Conservation (phyloP, 2,113 vertebrate species). For the Turnix velox region DNA sequence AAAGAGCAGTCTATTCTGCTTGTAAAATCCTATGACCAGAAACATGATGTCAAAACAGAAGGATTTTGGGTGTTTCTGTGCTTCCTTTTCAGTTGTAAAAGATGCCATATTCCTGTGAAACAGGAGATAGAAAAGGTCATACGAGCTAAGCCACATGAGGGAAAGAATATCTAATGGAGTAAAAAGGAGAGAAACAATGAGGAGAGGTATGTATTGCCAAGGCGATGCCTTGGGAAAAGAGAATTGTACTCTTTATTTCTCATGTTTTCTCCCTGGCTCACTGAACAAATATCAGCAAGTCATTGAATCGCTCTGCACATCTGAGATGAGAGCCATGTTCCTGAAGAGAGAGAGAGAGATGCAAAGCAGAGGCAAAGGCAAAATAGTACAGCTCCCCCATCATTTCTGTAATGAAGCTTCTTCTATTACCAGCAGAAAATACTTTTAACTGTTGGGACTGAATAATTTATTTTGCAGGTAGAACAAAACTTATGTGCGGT, state of each 20-base stretch:
- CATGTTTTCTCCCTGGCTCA: neutral
- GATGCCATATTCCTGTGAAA: neutral
- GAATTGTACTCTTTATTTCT: neutral
- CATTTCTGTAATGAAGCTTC: neutral
- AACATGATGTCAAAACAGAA: neutral
- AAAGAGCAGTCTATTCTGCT: neutral
- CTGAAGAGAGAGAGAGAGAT: neutral
- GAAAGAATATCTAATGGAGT: neutral
- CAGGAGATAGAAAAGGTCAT: neutral
- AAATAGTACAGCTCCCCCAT: fast-evolving
- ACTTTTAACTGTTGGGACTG: neutral
- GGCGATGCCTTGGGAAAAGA: neutral
- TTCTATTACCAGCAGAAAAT: neutral
- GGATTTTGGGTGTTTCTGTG: neutral
- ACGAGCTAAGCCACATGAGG: neutral
- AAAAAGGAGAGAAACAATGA: neutral
- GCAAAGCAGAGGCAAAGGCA: neutral
- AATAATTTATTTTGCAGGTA: neutral
- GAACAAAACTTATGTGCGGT: neutral
- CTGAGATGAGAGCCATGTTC: neutral
- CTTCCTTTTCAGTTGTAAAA: slow-evolving; percentile 11
- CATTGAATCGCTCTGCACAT: neutral
- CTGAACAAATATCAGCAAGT: neutral
- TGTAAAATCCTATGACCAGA: neutral
- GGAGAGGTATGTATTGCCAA: neutral